phyloP scores from a whole-genome alignment of 2,888 invertebrate species.

The Blastobasis lacticolella region DNA sequence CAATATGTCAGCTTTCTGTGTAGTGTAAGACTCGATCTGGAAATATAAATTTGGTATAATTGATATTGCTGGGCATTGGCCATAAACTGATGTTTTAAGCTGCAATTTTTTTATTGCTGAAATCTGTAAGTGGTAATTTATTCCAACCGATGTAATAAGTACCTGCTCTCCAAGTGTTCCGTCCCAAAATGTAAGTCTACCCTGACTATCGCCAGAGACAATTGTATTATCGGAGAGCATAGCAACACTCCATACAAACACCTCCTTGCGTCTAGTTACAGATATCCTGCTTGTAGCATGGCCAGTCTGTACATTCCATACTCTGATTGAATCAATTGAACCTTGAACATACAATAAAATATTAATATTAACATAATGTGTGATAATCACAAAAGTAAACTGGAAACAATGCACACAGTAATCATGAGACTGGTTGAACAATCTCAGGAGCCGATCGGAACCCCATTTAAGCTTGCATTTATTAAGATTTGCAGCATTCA shows the following conservation, averaged over 20 bases:
- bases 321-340: constrained; percentile 85
- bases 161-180: constrained; percentile 82
- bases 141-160: constrained; percentile 6
- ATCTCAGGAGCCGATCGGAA: too few species aligned
- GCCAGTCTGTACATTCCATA: constrained; percentile 90
- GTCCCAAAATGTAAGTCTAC: constrained; percentile 92
- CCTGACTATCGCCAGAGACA: constrained; percentile 88
- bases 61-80: neutral
- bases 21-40: constrained; percentile 82
- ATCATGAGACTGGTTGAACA: too few species aligned
- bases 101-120: too few species aligned
- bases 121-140: too few species aligned
- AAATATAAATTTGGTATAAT: constrained; percentile 14
- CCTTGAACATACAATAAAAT: constrained; percentile 59
- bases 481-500: too few species aligned
- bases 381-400: too few species aligned
- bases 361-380: too few species aligned
- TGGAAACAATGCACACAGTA: too few species aligned
- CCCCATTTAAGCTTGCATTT: too few species aligned
- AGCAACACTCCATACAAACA: constrained; percentile 91
- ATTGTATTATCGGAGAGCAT: constrained; percentile 87
- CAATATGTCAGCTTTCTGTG: constrained; percentile 88
- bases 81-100: too few species aligned
- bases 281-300: constrained; percentile 89
- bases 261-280: constrained; percentile 78